Evolutionary conservation across 2,888 invertebrate species (phyloP).

Genomic region (Protodeltote pygarga): DNA sequence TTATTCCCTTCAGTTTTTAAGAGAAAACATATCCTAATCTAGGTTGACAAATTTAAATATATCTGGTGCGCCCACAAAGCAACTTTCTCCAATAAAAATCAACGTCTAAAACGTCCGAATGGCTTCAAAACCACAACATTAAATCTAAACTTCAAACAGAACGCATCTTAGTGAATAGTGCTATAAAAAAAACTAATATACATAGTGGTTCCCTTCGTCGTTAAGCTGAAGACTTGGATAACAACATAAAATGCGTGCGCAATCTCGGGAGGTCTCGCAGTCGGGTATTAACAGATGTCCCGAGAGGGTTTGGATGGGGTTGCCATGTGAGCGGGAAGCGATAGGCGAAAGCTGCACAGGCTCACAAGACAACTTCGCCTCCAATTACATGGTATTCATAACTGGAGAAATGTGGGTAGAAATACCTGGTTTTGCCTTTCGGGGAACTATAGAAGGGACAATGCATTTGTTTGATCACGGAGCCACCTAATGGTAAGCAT

Average conservation of each 20-base stretch:
- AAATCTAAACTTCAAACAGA: conserved; percentile 4
- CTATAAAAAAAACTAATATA: conserved; percentile 16
- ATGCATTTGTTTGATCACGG: too few species aligned
- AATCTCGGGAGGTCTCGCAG: conserved; percentile 32
- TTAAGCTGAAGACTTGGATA: conserved; percentile 25
- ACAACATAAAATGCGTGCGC: conserved; percentile 40
- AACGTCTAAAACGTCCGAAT: background rate
- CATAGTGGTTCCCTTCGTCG: conserved; percentile 11
- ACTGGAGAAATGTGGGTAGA: too few species aligned
- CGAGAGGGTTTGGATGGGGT: conserved; percentile 14
- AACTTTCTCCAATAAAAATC: background rate
- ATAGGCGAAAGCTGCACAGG: background rate
- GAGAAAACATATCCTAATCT: too few species aligned
- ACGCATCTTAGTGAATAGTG: conserved; percentile 19
- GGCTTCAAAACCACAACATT: background rate
- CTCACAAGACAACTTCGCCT: background rate
- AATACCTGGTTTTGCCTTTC: too few species aligned
- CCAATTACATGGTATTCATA: too few species aligned
- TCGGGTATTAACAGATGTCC: conserved; percentile 17
- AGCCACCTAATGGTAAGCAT: too few species aligned
- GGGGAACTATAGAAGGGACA: too few species aligned
- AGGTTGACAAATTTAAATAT: too few species aligned
- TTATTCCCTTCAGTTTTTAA: too few species aligned
- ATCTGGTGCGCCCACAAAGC: too few species aligned
- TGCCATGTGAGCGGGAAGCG: background rate